Evolutionary conservation across 2,113 vertebrate species (phyloP).

Genomic region (Balaenoptera acutorostrata): DNA sequence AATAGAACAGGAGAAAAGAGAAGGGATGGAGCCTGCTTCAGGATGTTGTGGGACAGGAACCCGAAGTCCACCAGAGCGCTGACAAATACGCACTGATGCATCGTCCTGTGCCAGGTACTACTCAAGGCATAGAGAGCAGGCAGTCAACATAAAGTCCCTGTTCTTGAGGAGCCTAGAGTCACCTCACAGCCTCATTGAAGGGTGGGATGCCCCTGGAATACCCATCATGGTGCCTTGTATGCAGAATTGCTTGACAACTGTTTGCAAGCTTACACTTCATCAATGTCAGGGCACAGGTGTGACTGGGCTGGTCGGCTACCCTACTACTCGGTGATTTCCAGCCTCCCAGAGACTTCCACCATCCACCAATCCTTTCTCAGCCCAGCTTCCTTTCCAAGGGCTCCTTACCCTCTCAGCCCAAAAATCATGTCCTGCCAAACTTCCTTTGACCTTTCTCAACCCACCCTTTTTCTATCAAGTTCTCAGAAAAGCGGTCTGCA

Average conservation of each 20-base stretch:
- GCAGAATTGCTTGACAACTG: neutral
- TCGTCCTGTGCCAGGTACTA: neutral
- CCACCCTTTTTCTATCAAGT: neutral
- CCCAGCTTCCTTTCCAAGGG: neutral
- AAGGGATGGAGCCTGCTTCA: neutral
- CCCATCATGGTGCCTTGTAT: neutral
- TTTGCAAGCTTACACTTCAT: neutral
- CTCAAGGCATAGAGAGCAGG: neutral
- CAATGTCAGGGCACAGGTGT: neutral
- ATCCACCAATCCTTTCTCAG: neutral
- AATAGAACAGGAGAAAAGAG: neutral
- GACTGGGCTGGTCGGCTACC: rapidly evolving
- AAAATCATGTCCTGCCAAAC: neutral
- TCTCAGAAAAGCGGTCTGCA: neutral
- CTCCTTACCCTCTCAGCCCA: neutral
- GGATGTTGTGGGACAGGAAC: neutral
- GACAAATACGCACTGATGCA: neutral
- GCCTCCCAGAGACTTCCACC: neutral
- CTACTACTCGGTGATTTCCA: neutral
- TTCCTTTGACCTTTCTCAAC: neutral
- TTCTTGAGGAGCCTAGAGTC: neutral
- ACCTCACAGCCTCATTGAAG: neutral
- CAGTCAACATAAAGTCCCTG: neutral
- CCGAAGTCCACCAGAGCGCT: rapidly evolving
- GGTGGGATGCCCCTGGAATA: neutral